These are phyloP conservation scores for Lepus americanus DNA, from an alignment of 2,113 vertebrate genomes.

Conservation along the genomic window DNA sequence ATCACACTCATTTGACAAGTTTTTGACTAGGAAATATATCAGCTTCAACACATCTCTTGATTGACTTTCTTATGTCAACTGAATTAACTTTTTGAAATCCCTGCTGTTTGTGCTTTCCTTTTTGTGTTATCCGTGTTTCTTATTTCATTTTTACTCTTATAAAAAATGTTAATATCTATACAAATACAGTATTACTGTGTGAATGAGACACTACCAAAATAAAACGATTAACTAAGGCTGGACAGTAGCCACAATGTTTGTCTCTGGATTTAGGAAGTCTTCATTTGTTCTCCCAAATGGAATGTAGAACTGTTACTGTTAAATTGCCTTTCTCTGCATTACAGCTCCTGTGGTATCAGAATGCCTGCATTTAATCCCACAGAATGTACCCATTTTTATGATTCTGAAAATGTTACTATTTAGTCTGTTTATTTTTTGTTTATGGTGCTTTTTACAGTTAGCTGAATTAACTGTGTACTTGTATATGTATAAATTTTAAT, in stretches of 20 bases:
- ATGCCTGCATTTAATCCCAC: background rate
- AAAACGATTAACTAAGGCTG: background rate
- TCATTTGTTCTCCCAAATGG: background rate
- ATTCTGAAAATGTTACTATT: background rate
- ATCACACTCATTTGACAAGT: background rate
- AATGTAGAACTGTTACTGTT: background rate
- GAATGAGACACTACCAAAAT: background rate
- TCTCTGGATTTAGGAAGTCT: background rate
- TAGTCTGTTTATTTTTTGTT: constrained; percentile 23
- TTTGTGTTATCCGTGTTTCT: constrained; percentile 39
- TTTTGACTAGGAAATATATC: constrained; percentile 32
- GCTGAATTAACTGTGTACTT: background rate
- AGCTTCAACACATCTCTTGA: background rate
- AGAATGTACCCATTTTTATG: background rate
- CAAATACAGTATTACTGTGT: background rate
- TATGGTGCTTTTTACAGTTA: background rate
- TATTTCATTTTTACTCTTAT: background rate
- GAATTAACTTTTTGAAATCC: constrained; percentile 36
- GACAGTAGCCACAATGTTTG: background rate
- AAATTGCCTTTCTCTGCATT: background rate
- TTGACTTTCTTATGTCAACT: background rate
- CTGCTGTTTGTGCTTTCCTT: constrained; percentile 23
- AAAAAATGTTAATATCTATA: background rate
- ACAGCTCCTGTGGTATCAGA: background rate
- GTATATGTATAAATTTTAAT: background rate